Conservation (phyloP, 2,797 vertebrate genomes). For the Helicolenus hilgendorfi region DNA sequence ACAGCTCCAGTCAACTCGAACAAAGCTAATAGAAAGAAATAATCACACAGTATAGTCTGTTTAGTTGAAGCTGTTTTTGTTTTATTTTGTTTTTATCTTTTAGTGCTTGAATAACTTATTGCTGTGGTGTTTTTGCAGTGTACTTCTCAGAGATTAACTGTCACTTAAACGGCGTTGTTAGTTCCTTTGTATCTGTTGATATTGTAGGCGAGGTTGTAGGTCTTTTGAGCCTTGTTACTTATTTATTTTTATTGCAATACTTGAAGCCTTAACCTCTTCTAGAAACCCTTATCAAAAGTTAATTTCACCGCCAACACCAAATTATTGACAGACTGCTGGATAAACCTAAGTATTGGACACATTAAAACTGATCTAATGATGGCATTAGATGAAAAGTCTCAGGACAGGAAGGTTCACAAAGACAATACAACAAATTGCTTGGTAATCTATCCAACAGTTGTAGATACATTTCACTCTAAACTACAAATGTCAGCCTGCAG, state of each 20-base stretch:
- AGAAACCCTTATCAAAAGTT: too few relatives aligned
- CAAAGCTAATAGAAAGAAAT: conserved; percentile 40
- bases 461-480: too few relatives aligned
- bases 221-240: neutral
- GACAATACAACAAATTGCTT: too few relatives aligned
- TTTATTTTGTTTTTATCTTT: neutral
- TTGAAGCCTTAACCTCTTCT: neutral
- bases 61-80: neutral
- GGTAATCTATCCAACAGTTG: too few relatives aligned
- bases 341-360: neutral
- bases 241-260: neutral
- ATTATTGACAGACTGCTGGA: neutral
- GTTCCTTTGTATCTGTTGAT: neutral
- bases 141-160: neutral
- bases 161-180: neutral
- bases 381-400: neutral
- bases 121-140: neutral
- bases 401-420: neutral
- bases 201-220: neutral
- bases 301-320: neutral
- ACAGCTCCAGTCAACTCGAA: conserved; percentile 37
- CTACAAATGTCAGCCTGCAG: too few relatives aligned
- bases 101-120: neutral
- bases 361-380: neutral
- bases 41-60: neutral